Evolutionary conservation across 1,140 invertebrate genomes (phyloP), one percentile per base, ranked within the genome.

Genomic region (Archivesica marissinica): DNA sequence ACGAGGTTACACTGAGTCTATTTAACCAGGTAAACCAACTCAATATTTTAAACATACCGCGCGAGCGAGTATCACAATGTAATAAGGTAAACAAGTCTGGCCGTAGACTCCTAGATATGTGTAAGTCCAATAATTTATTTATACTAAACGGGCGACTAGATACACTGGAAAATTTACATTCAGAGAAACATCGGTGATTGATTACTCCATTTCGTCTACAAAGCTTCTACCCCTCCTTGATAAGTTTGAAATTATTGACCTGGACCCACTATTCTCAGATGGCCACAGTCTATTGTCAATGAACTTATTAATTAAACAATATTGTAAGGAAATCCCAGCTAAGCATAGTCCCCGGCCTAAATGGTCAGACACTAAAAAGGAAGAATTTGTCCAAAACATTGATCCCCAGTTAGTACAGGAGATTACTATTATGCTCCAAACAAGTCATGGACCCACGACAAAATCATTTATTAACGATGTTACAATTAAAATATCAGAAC

Each of bases 111-210:
- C n/a, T 66, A 11, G 64, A 66, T 17, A 52, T 68, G 20, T 52
- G 44, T 70, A 28, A 68, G 23, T 50, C 30, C 23, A 80, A 80
- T 28, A 68, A 68, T 39, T 35, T 50, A 38, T 50, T 50, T 4
- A 38, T 68, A 15, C 17, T 6, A 13, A 83, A 75, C 28, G 72
- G 82, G 38, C 20, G 72, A 25, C 15, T 84, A 44, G 23, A 61
- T 23, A 28, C 1, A 30, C 20, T 61, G 72, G 70, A 33, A 52
- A 20, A n/a, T 38, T 35, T 17, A 85, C 50, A 25, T 77, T 56
- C 41, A 33, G 30, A 35, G 15, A 77, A 2, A 38, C n/a, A 2
- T 56, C 50, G 20, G 52, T 77, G 11, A 77, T 59, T 9, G 52
- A 77, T 39, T 59, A 59, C 39, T 56, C 50, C 17, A 39, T 77